Base-by-base conservation (phyloP, 2,888 invertebrate genomes). In the Eugnorisma glareosa region DNA sequence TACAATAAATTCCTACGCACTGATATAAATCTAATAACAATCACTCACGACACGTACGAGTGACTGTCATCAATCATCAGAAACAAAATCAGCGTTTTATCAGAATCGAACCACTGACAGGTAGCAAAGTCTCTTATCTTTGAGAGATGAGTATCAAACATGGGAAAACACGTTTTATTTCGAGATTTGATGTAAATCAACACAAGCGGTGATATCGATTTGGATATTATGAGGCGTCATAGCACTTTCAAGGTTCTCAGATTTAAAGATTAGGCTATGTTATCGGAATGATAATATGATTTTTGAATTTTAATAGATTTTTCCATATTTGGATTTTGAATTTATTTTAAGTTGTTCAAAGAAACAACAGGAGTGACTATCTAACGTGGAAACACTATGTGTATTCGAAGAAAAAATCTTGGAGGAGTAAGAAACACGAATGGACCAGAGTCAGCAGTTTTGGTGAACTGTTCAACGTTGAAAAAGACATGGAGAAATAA, bases 1-100 rank as follows among this genome's bases (percentile, higher is more conserved):
- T 15, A 7, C 28, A 57, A 28, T 1, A 28, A 28, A 28, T 7
- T 28, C 7, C 28, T 57, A 28, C 8, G 31, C 28, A 59, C 18
- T 31, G 31, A 72, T 69, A 59, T 24, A 28, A 0, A 67, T 37
- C 35, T 57, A 63, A 24, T 18, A 54, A 35, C 10, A 54, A 28
- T 40, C 7, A 68, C 68, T 57, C 37, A 70, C 51, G 67, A 84
- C 73, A 72, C 43, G 35, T n/a, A 77, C 69, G 63, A 70, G 79
- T 76, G 64, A 59, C 31, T 21, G 24, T 28, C 57, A 86, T 87
- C 86, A 59, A 87, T 87, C 81, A 81, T 51, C 3, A 13, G 21
- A 7, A 57, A 67, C 15, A 40, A 67, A 82, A 74, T 75, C 76
- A 74, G 28, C 28, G 63, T 70, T 66, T 86, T 85, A 83, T 85